Conservation (phyloP, 2,113 vertebrate genomes). For the rat (Rattus norvegicus) region GRCr8 NC_086024.1:111912001-111912500, state of each 20-base stretch:
- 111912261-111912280: neutral
- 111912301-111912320: neutral
- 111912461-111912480: neutral
- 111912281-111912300: neutral
- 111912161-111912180: neutral
- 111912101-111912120: neutral
- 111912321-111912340: accelerated
- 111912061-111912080: neutral
- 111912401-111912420: neutral
- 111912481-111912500: neutral
- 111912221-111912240: neutral
- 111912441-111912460: neutral
- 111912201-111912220: neutral
- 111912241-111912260: neutral
- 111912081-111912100: neutral
- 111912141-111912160: neutral
- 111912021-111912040: neutral
- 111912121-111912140: neutral
- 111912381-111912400: neutral
- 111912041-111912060: neutral
- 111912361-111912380: neutral
- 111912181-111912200: neutral
- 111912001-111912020: neutral
- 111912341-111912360: neutral
- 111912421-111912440: neutral